Evolutionary conservation across 2,888 invertebrate species (phyloP).

Genomic region (Agriotes lineatus): DNA sequence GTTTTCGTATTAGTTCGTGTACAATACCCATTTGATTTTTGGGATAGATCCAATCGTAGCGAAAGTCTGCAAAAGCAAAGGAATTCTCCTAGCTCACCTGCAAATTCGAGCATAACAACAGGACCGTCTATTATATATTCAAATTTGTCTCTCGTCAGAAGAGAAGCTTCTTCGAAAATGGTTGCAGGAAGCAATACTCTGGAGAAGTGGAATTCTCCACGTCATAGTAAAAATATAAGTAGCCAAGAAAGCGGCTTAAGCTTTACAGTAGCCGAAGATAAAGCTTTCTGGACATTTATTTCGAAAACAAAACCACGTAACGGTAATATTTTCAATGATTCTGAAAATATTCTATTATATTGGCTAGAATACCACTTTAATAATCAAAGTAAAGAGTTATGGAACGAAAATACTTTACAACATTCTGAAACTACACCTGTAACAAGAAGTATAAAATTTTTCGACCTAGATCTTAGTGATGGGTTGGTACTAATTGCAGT

Average conservation of each 20-base stretch:
- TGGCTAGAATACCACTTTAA: constrained; percentile 66
- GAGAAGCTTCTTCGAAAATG: no score
- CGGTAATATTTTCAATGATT: constrained; percentile 18
- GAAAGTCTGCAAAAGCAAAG: no score
- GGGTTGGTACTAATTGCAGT: constrained; percentile 70
- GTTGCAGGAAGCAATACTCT: no score
- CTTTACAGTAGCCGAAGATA: not conserved
- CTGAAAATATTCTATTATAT: constrained; percentile 60
- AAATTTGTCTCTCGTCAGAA: no score
- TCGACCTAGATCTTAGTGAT: constrained; percentile 70
- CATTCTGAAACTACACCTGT: constrained; percentile 59
- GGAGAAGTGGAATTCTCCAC: no score
- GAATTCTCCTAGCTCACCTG: no score
- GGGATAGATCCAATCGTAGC: no score
- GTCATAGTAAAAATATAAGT: no score
- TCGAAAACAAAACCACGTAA: not conserved
- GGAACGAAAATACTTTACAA: constrained; percentile 65
- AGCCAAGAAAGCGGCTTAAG: not conserved
- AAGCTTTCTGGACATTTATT: constrained; percentile 1
- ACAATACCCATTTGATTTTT: constrained; percentile 29
- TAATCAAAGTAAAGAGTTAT: constrained; percentile 63
- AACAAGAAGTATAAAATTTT: constrained; percentile 61
- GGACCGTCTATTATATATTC: no score
- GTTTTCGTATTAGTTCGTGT: constrained; percentile 69
- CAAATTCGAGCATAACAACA: no score